Base-by-base conservation (phyloP, 2,113 vertebrate genomes). In the Carlito syrichta region DNA sequence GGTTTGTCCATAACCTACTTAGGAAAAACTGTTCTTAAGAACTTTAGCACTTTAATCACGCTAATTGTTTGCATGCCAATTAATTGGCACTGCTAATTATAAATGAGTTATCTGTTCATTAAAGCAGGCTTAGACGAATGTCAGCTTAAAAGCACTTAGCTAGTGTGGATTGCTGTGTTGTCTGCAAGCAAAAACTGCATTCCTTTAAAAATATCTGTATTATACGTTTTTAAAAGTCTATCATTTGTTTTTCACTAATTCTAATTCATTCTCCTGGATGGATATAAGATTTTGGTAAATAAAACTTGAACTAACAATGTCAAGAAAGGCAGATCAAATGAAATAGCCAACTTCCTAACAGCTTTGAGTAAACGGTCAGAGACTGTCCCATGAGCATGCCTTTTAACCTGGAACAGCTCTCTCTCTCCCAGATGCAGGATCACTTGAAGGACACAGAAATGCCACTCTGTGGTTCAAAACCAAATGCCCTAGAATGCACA, bases 81-180 rank as follows among this genome's bases (percentile, higher is more conserved):
- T 98, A 98, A 97, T 97, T 97, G 97, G 95, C 62, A 68, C 94
- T 96, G 97, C 97, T 98, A 96, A 98, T 98, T 98, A 98, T 97
- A 97, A 98, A 96, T 98, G 96, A 98, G 97, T 97, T 98, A 98
- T 97, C 94, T 97, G 79, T 97, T 96, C 97, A 97, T 98, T 97
- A 97, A 97, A 97, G 85, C 85, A 69, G 90, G 85, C 94, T 97
- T 96, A 97, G 94, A 97, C 0, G 25, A 96, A 96, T 79, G 94
- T 95, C 97, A 96, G 91, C 96, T 96, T 97, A 94, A 97, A 97
- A 95, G 82, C 93, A 95, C 62, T 97, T 96, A 96, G 43, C 90
- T 96, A 94, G 81, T 87, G 79, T 88, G 76, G 40, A 97, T 74
- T 94, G 77, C 58, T 82, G 40, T 79, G 43, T 86, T 89, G 92